Evolutionary conservation across 2,797 vertebrate species (phyloP).

Genomic region (Propithecus deckenii): DNA sequence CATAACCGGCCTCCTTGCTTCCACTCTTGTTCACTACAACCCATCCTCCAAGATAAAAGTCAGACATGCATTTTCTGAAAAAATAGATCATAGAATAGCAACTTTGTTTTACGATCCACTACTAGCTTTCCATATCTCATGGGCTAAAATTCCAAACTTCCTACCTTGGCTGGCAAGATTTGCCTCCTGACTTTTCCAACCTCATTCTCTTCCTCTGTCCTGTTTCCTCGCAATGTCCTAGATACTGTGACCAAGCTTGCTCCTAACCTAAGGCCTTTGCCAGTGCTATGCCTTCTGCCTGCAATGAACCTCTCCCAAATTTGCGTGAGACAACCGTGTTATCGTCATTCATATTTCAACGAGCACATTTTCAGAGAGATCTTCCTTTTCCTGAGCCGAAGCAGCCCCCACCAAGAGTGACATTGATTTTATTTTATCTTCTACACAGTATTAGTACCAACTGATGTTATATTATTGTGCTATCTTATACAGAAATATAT

Average conservation of each 20-base stretch:
- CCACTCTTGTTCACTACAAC: not conserved
- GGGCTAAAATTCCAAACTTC: not conserved
- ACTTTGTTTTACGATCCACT: not conserved
- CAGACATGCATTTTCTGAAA: not conserved
- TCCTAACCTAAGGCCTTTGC: not conserved
- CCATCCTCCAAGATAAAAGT: not conserved
- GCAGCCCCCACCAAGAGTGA: not conserved
- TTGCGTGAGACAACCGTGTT: not conserved
- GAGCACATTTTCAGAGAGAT: not conserved
- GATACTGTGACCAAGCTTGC: not conserved
- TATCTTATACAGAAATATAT: no score
- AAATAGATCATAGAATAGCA: not conserved
- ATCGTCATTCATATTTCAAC: not conserved
- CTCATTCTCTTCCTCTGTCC: not conserved
- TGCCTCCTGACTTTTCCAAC: not conserved
- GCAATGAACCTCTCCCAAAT: not conserved
- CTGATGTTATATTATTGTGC: no score
- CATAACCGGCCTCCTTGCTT: not conserved
- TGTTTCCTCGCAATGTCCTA: not conserved
- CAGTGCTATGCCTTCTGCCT: not conserved
- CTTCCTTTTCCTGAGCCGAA: not conserved
- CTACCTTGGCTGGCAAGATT: not conserved
- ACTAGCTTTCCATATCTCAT: not conserved
- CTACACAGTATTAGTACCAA: not conserved
- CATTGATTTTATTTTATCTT: not conserved